phyloP scores from a whole-genome alignment of 2,888 invertebrate genomes.

The Cephonodes hylas region DNA sequence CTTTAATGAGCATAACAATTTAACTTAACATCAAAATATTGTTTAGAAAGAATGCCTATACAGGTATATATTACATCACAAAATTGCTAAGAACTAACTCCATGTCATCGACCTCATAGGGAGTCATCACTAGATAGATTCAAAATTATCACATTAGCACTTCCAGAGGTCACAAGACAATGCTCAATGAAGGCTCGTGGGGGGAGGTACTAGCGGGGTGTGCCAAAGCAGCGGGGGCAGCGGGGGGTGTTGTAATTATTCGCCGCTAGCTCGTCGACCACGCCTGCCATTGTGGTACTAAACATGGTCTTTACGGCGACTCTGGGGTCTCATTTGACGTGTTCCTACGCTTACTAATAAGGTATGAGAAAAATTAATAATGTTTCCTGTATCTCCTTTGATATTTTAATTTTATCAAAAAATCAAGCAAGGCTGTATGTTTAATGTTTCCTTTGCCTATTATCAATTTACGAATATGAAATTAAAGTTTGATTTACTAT shows the following conservation, averaged over 20 bases:
- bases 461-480: too few relatives aligned
- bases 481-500: too few relatives aligned
- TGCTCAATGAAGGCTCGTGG: slow-evolving; percentile 64
- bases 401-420: not conserved
- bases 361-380: not conserved
- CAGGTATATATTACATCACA: not conserved
- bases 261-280: slow-evolving; percentile 67
- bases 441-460: not conserved
- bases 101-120: not conserved
- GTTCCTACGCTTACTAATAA: slow-evolving; percentile 11
- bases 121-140: not conserved
- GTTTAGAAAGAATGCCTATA: too few relatives aligned
- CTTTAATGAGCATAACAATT: not conserved
- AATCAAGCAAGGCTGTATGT: not conserved
- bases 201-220: slow-evolving; percentile 32
- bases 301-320: slow-evolving; percentile 55
- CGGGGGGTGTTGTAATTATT: slow-evolving; percentile 68
- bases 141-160: slow-evolving; percentile 25
- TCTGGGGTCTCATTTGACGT: not conserved
- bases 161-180: slow-evolving; percentile 72
- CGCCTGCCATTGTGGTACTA: slow-evolving; percentile 74
- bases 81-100: not conserved
- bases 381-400: not conserved
- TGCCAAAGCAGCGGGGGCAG: slow-evolving; percentile 18
- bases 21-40: not conserved